These are phyloP conservation scores for Malachius bipustulatus DNA, from an alignment of 2,888 invertebrate genomes.

Conservation along the genomic window DNA sequence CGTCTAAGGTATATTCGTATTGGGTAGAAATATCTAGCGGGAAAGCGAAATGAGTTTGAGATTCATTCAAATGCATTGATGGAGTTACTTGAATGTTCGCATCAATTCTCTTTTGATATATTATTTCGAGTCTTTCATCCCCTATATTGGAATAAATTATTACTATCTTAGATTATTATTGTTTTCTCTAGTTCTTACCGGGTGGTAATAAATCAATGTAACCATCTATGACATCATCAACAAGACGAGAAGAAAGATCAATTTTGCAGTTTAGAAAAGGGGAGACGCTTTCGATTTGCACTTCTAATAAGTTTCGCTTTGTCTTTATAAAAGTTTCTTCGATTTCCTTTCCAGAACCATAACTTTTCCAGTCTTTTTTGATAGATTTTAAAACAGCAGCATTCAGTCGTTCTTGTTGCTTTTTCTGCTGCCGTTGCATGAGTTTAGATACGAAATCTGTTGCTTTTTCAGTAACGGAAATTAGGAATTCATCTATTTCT, in stretches of 20 bases:
- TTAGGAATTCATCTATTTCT: constrained; percentile 55
- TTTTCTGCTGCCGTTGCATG: constrained; percentile 46
- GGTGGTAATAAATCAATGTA: too few relatives aligned
- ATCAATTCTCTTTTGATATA: constrained; percentile 46
- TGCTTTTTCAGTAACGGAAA: constrained; percentile 48
- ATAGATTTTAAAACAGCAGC: constrained; percentile 22
- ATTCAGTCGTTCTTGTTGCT: constrained; percentile 32
- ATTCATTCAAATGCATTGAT: constrained; percentile 33
- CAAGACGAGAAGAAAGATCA: constrained; percentile 43
- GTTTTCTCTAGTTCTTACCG: too few relatives aligned
- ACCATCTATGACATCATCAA: constrained; percentile 51
- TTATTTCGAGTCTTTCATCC: constrained; percentile 45
- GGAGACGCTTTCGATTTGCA: constrained; percentile 55
- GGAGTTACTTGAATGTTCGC: constrained; percentile 48
- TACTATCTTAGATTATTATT: too few relatives aligned
- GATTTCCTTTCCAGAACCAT: constrained; percentile 57
- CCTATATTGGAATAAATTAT: too few relatives aligned
- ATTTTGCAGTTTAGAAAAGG: constrained; percentile 37
- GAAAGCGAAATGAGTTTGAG: constrained; percentile 57
- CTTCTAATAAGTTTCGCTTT: constrained; percentile 47
- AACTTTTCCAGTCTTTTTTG: constrained; percentile 42
- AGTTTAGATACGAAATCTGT: constrained; percentile 40
- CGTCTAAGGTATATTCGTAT: constrained; percentile 39
- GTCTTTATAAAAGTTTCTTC: constrained; percentile 39
- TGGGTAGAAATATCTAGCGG: constrained; percentile 61